Conservation (phyloP, 2,888 invertebrate species). For the Piscicola geometra region DNA sequence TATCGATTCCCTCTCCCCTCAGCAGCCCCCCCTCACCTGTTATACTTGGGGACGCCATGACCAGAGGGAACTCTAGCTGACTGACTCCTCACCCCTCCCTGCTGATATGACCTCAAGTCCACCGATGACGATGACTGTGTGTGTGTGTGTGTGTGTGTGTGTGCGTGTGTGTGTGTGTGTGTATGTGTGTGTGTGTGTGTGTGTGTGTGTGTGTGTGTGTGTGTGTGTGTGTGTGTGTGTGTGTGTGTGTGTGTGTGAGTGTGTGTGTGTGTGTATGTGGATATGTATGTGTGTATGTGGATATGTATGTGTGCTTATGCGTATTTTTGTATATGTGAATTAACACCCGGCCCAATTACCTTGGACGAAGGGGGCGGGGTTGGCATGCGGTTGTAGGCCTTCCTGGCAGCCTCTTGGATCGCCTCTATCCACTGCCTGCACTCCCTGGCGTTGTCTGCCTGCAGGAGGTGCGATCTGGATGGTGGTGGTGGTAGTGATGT, state of each 20-base stretch:
- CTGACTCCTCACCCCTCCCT: too few species aligned
- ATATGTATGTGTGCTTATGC: too few species aligned
- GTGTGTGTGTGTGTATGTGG: constrained; percentile 5
- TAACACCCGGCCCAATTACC: too few species aligned
- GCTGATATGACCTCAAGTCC: too few species aligned
- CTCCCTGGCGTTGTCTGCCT: constrained; percentile 91
- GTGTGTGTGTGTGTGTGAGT: constrained; percentile 16
- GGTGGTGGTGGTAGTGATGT: too few species aligned
- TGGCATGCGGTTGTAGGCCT: constrained; percentile 49
- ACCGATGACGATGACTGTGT: too few species aligned
- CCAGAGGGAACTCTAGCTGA: too few species aligned
- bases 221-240: constrained; percentile 20
- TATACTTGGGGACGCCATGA: too few species aligned
- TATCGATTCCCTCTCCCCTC: too few species aligned
- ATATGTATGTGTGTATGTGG: too few species aligned
- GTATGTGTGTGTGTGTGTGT: constrained; percentile 13
- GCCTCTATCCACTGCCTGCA: constrained; percentile 81
- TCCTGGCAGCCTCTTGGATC: constrained; percentile 64
- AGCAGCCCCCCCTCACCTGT: too few species aligned
- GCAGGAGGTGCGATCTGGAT: constrained; percentile 84
- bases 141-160: constrained; percentile 9
- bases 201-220: background rate
- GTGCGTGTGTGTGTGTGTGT: background rate
- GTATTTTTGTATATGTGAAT: too few species aligned
- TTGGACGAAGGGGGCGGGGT: background rate